Percentiles rank a stretch among this genome's conserved stretches.
Conservation (phyloP, 2,113 vertebrate genomes). For the Halichoerus grypus region DNA sequence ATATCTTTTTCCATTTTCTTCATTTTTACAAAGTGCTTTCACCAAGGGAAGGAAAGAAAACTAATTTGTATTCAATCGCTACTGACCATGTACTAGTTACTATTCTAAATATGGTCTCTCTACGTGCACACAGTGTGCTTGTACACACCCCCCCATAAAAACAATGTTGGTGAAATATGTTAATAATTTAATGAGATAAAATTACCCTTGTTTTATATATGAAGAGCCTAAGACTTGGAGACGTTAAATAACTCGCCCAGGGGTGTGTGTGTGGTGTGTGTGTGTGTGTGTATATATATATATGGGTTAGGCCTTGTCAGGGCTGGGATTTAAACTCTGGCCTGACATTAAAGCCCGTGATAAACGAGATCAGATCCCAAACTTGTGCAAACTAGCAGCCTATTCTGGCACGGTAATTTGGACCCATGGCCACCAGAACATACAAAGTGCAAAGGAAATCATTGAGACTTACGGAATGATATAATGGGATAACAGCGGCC, state of each 20-base stretch:
- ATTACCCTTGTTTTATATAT: conserved; percentile 31
- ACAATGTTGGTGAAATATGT: not conserved
- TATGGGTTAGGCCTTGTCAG: not conserved
- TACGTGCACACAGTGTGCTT: not conserved
- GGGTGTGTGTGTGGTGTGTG: not conserved
- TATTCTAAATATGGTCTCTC: not conserved
- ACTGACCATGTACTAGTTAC: not conserved
- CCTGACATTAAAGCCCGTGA: not conserved
- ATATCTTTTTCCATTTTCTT: conserved; percentile 53
- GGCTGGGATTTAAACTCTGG: not conserved
- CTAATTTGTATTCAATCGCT: not conserved
- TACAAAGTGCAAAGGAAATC: not conserved
- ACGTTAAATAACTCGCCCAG: conserved; percentile 20
- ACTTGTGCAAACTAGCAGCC: not conserved
- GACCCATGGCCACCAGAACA: not conserved
- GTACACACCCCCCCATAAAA: not conserved
- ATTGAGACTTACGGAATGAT: not conserved
- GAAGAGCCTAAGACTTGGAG: conserved; percentile 27
- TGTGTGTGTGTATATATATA: too few relatives aligned
- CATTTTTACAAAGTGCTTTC: conserved; percentile 32
- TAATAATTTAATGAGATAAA: conserved; percentile 26
- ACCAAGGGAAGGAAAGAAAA: not conserved
- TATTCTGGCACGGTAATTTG: not conserved
- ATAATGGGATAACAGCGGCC: not conserved
- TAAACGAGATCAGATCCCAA: not conserved